phyloP scores from a whole-genome alignment of 2,888 invertebrate genomes.

The Heteropelma amictum region DNA sequence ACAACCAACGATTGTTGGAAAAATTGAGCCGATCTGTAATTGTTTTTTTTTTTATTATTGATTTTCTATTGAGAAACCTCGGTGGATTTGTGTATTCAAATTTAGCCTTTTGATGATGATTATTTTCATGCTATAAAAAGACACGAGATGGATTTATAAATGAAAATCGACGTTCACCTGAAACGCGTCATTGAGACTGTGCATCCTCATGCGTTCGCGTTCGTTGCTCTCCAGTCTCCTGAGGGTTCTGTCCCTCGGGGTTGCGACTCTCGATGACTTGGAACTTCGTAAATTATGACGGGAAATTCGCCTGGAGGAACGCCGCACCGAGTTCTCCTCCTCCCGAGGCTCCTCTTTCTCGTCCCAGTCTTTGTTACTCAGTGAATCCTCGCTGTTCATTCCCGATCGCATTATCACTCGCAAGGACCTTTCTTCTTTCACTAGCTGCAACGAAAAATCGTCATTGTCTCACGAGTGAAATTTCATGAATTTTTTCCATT shows the following conservation, averaged over 20 bases:
- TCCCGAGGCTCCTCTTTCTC: slow-evolving; percentile 61
- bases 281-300: slow-evolving; percentile 62
- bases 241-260: slow-evolving; percentile 84
- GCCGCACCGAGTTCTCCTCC: slow-evolving; percentile 55
- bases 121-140: background rate
- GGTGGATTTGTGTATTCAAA: no score
- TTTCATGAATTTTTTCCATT: background rate
- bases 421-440: slow-evolving; percentile 18
- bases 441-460: background rate
- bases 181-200: slow-evolving; percentile 88
- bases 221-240: slow-evolving; percentile 88
- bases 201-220: slow-evolving; percentile 89
- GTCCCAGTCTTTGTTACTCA: slow-evolving; percentile 64
- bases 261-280: slow-evolving; percentile 61
- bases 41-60: no score
- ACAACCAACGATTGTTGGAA: no score
- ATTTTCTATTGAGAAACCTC: no score
- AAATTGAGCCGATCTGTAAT: no score
- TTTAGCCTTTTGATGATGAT: background rate
- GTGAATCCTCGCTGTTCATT: slow-evolving; percentile 62
- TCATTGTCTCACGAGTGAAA: background rate
- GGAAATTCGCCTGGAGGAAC: slow-evolving; percentile 60
- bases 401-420: slow-evolving; percentile 66
- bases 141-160: background rate
- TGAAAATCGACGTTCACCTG: slow-evolving; percentile 79